Evolutionary conservation across 1,140 invertebrate genomes (phyloP), one percentile per base, ranked within the genome.

Genomic region (Brachionus manjavacas): DNA sequence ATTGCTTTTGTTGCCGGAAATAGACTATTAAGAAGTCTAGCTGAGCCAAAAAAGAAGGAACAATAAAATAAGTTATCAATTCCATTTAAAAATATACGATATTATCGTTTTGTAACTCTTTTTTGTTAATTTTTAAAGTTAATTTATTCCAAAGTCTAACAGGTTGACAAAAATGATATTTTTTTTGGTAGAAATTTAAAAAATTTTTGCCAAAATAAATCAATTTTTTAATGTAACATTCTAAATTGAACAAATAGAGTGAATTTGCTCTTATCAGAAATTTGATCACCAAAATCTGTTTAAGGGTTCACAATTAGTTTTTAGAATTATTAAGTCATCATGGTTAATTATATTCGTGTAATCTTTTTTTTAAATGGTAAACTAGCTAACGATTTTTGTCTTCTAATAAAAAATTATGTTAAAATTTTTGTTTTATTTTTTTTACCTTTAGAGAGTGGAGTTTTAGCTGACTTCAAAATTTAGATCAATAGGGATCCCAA

Each of bases 1-100:
- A 91, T 96, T 81, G 96, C 95, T 68, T 98, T 98, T 91, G 91
- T 98, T 7, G 93, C 93, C 85, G 96, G 96, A n/a, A 95, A 96
- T 89, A 92, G 94, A 86, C 91, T 98, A 4, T 74, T 84, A 14
- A 81, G 79, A 81, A 39, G 41, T 41, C 16, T 81, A 25, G 79
- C 79, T 43, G 49, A 7, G 4, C 39, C 52, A 60, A 68, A 81
- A 81, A 39, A 64, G 23, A 76, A 76, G 25, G 39, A 72, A 72
- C 76, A 80, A 80, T 80, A 64, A 80, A 80, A 80, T n/a, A 16
- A 28, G n/a, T 60, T 80, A 14, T 46, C 35, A 39, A 78, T 39
- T 78, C 23, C 28, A 78, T 25, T 52, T 52, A 80, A 80, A 79
- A 3, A 31, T n/a, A 60, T 80, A 60, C 25, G 43, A 80, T 80